Evolutionary conservation across 2,888 invertebrate genomes (phyloP).

Genomic region (Lissonota sp.): DNA sequence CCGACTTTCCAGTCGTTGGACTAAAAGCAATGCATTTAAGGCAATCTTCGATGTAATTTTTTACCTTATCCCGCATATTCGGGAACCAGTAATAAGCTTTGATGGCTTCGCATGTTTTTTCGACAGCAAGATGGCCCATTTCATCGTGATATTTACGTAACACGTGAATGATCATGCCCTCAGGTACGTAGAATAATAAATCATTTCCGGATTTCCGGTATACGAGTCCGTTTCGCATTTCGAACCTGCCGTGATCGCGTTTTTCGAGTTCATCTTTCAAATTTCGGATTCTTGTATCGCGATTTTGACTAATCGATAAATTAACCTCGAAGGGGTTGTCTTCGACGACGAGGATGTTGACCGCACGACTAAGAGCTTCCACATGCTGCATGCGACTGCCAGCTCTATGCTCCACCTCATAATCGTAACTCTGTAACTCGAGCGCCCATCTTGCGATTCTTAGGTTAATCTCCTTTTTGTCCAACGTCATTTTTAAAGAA

Average conservation of each 20-base stretch:
- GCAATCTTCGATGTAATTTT: conserved; percentile 44
- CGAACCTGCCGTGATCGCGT: conserved; percentile 47
- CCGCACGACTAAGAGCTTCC: conserved; percentile 69
- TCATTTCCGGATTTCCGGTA: conserved; percentile 52
- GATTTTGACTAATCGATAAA: conserved; percentile 49
- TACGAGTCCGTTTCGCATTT: conserved; percentile 39
- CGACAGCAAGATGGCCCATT: conserved; percentile 63
- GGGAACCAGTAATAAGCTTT: conserved; percentile 55
- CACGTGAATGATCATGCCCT: conserved; percentile 45
- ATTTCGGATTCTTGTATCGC: conserved; percentile 33
- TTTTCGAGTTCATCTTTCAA: conserved; percentile 30
- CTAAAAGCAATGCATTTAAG: conserved; percentile 61
- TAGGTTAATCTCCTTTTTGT: conserved; percentile 73
- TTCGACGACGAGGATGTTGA: conserved; percentile 44
- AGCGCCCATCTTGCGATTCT: conserved; percentile 73
- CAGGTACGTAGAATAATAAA: conserved; percentile 64
- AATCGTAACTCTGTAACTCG: conserved; percentile 70
- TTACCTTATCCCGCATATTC: conserved; percentile 31
- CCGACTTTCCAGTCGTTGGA: conserved; percentile 46
- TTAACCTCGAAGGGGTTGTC: conserved; percentile 59
- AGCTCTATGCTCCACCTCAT: conserved; percentile 68
- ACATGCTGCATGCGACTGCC: conserved; percentile 70
- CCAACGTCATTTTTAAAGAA: conserved; percentile 57
- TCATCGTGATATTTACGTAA: conserved; percentile 64
- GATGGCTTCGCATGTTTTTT: conserved; percentile 57